Evolutionary conservation across 2,797 vertebrate species (phyloP), one percentile per base, ranked within the genome.

Genomic region (Helarctos malayanus): DNA sequence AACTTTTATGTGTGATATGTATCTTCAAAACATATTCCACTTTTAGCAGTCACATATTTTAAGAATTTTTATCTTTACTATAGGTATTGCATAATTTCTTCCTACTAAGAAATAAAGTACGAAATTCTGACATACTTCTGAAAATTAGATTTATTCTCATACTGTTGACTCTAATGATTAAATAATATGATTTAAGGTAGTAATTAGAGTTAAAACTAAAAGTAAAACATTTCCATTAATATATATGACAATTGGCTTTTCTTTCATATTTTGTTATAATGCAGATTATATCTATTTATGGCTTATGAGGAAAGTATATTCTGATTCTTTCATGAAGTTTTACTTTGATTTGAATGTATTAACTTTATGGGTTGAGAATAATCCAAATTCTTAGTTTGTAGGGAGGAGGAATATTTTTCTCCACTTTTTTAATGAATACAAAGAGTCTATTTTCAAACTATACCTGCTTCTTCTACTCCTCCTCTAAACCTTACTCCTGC

Each of bases 221-320:
- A 79, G 21, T 78, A 49, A 89, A 87, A 83, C 18, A 78, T 97
- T 91, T 85, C 11, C 52, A 7, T 94, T 85, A 91, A 73, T 56
- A n/a, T n/a, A 52, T 75, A 38, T 27, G 21, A 93, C 9, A 73
- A 8, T 23, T 69, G 4, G 4, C 23, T 87, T 76, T 76, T 38
- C 19, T 76, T 89, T 73, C 32, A 49, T 32, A 45, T 76, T 89
- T 87, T 69, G 35, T 15, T 27, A n/a, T 54, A 56, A 78, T 32
- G 9, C 10, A 73, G 29, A 29, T 89, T 91, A 75, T 78, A 73
- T 73, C 38, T 75, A 54, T 47, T 79, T 79, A 11, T 27, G 57
- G 7, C 19, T 85, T 78, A 59, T 59, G 15, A 79, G 18, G 8
- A 86, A 92, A 71, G 0, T 63, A 79, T 87, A 83, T 65, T 73